Evolutionary conservation across 2,113 vertebrate species (phyloP).

Genomic region (Desmodus rotundus): DNA sequence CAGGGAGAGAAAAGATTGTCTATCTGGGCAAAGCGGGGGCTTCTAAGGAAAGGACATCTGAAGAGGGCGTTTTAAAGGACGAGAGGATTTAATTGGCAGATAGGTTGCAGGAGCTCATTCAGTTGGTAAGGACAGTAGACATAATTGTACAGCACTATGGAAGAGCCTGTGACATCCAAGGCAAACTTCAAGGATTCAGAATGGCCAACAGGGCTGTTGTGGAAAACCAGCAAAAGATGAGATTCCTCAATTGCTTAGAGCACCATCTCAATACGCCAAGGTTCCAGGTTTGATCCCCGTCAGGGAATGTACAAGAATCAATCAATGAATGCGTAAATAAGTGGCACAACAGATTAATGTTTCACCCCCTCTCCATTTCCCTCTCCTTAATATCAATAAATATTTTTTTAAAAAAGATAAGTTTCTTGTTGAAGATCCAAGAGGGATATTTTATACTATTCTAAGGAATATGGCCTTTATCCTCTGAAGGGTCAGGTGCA

Average conservation of each 20-base stretch:
- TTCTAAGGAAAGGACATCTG: not conserved
- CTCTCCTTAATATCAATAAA: too few relatives aligned
- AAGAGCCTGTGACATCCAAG: too few relatives aligned
- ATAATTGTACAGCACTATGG: not conserved
- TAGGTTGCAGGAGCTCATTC: not conserved
- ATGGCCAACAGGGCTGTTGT: not conserved
- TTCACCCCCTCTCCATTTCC: too few relatives aligned
- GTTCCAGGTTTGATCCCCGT: too few relatives aligned
- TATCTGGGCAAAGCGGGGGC: not conserved
- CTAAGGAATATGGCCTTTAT: not conserved
- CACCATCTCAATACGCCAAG: too few relatives aligned
- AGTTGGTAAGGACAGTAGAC: not conserved
- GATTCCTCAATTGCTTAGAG: not conserved
- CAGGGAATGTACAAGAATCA: too few relatives aligned
- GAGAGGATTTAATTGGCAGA: not conserved
- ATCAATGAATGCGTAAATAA: too few relatives aligned
- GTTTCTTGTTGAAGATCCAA: not conserved
- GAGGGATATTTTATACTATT: not conserved
- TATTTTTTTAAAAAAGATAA: too few relatives aligned
- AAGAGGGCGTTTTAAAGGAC: not conserved
- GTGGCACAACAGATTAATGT: too few relatives aligned
- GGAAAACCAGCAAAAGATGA: not conserved
- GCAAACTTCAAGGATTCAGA: not conserved
- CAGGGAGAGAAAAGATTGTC: not conserved
- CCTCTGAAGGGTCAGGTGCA: rapidly evolving